A percentile compares a stretch with the other conserved stretches of the same genome.
Evolutionary conservation across 2,888 invertebrate species (phyloP).

Genomic region (Yponomeuta sedellus): DNA sequence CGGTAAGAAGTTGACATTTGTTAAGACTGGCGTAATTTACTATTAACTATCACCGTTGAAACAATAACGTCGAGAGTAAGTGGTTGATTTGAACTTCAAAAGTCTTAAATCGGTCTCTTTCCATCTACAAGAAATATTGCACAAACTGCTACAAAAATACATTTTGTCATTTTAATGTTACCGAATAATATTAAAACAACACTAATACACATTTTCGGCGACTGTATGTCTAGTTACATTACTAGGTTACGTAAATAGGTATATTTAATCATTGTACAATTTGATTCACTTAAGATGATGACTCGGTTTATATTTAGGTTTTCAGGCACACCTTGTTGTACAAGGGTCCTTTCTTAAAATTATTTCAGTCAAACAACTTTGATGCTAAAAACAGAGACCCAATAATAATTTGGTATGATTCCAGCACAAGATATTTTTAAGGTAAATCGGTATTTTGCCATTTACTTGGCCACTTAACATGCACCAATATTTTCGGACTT

Average conservation of each 20-base stretch:
- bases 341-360: neutral
- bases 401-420: neutral
- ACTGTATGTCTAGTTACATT: neutral
- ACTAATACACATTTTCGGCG: neutral
- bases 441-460: neutral
- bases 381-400: neutral
- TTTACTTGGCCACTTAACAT: neutral
- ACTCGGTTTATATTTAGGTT: neutral
- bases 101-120: neutral
- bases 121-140: neutral
- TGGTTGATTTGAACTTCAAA: neutral
- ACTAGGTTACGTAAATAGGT: neutral
- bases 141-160: neutral
- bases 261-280: neutral
- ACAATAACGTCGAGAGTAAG: no score
- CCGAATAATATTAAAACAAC: no score
- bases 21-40: no score
- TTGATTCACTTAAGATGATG: neutral
- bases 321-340: neutral
- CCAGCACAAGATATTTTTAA: neutral
- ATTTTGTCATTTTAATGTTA: neutral
- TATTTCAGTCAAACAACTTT: conserved; percentile 3
- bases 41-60: no score
- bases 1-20: no score
- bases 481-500: neutral